Base-by-base conservation (phyloP, 92 coral and sea anemone genomes). In the Heteractis magnifica region DNA sequence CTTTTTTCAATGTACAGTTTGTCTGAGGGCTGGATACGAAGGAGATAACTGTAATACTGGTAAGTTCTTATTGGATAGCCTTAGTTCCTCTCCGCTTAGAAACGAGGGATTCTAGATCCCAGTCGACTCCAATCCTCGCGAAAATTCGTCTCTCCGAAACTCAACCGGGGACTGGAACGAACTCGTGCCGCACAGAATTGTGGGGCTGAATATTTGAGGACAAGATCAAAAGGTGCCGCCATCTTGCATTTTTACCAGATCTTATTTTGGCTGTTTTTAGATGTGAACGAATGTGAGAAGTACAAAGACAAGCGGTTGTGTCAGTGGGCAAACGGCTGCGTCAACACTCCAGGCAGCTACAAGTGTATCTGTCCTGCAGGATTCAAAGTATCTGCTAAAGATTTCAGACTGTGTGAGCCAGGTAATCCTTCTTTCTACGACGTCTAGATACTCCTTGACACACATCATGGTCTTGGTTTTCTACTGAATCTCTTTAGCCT, bases 1-100 rank as follows among this genome's bases (percentile, higher is more conserved):
- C 5, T 20, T 79, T 3, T 72, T 55, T 74, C 44, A 7, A 12
- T 15, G 19, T 82, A 13, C 59, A 90, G 92, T 77, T 79, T 90
- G 92, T 81, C 78, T 72, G 56, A 86, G 52, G 18, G 50, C 86
- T 86, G 92, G 92, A 21, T 86, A 82, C 50, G 83, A 86, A 19
- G 92, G 92, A n/a, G 73, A 83, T 76, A 86, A 83, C 77, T 90
- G 92, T 70, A 77, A 90, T 74, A 84, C 81, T 20, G 92, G 92
- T 86, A 90, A 64, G 85, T 10, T 11, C 8, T 10, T 1, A 34
- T 34, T 34, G 44, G 44, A 34, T 2, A 34, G 3, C 44, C 44
- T 34, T 34, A 34, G 44, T 34, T 34, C 44, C 44, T 34, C 44
- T 34, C 44, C 44, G 44, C 44, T 34, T 34, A 34, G 44, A 34